phyloP scores from a whole-genome alignment of 2,113 vertebrate genomes.

The Notechis scutatus region DNA sequence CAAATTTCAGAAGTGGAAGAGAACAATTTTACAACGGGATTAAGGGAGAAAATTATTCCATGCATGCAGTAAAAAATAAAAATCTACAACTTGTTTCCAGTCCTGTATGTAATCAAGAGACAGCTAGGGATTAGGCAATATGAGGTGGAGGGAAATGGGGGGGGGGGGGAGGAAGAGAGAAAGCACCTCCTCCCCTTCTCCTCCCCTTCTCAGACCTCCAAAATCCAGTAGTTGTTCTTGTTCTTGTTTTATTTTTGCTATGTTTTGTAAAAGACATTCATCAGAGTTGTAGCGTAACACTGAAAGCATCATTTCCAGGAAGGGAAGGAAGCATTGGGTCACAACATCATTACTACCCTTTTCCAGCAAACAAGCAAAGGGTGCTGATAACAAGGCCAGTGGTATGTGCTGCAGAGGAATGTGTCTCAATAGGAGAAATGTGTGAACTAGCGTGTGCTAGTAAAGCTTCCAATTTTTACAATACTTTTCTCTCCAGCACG shows the following conservation, averaged over 20 bases:
- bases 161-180: background rate
- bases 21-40: background rate
- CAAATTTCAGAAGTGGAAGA: background rate
- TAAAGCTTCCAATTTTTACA: background rate
- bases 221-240: background rate
- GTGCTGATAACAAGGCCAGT: constrained; percentile 35
- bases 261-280: constrained; percentile 50
- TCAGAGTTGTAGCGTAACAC: constrained; percentile 3
- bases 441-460: background rate
- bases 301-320: constrained; percentile 54
- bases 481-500: background rate
- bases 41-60: background rate
- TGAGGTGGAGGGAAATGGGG: fast-evolving
- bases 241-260: background rate
- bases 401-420: background rate
- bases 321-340: constrained; percentile 68
- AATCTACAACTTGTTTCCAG: fast-evolving
- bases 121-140: fast-evolving
- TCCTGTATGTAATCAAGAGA: background rate
- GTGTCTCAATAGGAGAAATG: background rate
- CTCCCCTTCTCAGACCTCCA: background rate
- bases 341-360: constrained; percentile 49
- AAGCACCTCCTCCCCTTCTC: background rate
- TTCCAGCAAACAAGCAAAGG: constrained; percentile 53
- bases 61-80: background rate